These are phyloP conservation scores for Rhagologus leucostigma DNA, from an alignment of 2,113 vertebrate genomes.

Conservation along the genomic window DNA sequence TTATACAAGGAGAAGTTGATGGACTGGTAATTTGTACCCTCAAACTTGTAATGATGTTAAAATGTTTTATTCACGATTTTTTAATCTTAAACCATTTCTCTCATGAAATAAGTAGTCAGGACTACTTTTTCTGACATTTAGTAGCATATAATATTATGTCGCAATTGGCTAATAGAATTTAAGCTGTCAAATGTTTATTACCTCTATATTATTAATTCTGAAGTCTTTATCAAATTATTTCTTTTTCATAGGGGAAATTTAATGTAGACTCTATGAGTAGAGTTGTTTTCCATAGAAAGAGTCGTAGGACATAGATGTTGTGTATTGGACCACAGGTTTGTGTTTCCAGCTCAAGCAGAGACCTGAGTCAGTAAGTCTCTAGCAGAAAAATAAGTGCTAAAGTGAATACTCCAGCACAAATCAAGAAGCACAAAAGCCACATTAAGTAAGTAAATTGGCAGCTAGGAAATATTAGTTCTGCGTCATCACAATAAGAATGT, in stretches of 20 bases:
- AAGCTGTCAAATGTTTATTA: background rate
- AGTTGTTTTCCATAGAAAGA: background rate
- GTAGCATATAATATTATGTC: background rate
- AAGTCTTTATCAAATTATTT: background rate
- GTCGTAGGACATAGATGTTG: fast-evolving
- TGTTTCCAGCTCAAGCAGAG: background rate
- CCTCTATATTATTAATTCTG: background rate
- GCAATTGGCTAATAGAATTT: background rate
- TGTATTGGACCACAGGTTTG: background rate
- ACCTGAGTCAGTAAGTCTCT: background rate
- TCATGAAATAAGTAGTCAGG: background rate
- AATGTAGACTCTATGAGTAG: background rate
- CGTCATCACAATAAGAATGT: background rate
- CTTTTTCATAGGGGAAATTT: background rate
- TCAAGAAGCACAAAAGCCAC: background rate
- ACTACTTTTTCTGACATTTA: background rate
- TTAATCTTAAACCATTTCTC: background rate
- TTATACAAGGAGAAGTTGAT: background rate
- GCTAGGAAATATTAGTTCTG: background rate
- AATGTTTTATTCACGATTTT: background rate
- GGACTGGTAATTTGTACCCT: background rate
- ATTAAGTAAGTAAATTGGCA: background rate
- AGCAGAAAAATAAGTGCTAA: background rate
- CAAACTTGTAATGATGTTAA: background rate
- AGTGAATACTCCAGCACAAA: background rate